Evolutionary conservation across 2,888 invertebrate genomes (phyloP).

Genomic region (Keiferia lycopersicella): DNA sequence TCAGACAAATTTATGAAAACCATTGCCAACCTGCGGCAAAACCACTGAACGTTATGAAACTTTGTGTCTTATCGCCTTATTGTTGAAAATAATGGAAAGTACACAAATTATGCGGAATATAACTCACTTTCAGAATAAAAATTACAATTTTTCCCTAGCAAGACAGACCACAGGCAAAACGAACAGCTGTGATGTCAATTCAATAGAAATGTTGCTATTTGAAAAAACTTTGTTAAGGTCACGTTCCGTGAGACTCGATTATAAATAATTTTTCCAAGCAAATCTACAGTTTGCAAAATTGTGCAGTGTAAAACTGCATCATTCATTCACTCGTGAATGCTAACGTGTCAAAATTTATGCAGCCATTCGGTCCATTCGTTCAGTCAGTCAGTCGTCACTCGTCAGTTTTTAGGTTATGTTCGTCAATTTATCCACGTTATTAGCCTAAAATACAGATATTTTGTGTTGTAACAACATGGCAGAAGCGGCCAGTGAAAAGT

Average conservation of each 20-base stretch:
- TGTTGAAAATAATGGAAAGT: constrained; percentile 45
- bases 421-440: constrained; percentile 22
- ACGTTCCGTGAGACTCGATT: background rate
- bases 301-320: background rate
- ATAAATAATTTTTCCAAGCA: background rate
- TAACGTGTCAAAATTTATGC: no score
- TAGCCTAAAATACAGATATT: background rate
- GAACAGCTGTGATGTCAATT: constrained; percentile 81
- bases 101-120: constrained; percentile 51
- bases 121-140: constrained; percentile 73
- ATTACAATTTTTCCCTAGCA: constrained; percentile 70
- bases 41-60: constrained; percentile 44
- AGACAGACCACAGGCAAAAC: constrained; percentile 71
- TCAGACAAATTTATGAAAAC: constrained; percentile 60
- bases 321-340: background rate
- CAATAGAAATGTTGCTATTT: constrained; percentile 65
- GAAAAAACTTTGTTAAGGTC: constrained; percentile 32
- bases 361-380: background rate
- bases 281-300: background rate
- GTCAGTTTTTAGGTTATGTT: constrained; percentile 18
- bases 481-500: constrained; percentile 79
- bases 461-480: constrained; percentile 65
- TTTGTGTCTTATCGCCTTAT: constrained; percentile 37
- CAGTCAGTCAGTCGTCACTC: background rate
- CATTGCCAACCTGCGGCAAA: constrained; percentile 53